Evolutionary conservation across 1,140 invertebrate species (phyloP).

Genomic region (Colletes latitarsis): DNA sequence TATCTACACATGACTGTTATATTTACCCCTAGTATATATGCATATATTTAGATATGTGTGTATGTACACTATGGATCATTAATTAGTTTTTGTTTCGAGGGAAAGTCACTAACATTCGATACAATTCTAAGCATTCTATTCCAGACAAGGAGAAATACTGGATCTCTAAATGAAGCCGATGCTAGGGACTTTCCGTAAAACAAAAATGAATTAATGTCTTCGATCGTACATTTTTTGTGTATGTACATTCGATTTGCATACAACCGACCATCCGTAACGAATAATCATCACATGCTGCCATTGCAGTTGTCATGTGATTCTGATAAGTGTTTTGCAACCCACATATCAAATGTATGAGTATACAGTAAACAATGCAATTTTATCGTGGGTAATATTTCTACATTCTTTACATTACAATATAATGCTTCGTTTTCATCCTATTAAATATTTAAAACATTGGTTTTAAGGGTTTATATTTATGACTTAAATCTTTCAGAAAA

Average conservation of each 20-base stretch:
- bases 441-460: neutral
- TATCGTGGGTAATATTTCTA: neutral
- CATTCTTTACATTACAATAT: neutral
- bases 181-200: too few species aligned
- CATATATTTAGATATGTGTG: too few species aligned
- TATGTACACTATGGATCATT: too few species aligned
- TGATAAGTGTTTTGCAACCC: conserved; percentile 29
- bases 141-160: too few species aligned
- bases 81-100: too few species aligned
- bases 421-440: neutral
- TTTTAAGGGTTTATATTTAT: neutral
- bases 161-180: too few species aligned
- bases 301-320: conserved; percentile 38
- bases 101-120: too few species aligned
- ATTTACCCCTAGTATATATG: neutral
- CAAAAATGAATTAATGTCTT: too few species aligned
- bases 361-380: neutral
- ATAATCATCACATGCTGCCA: too few species aligned
- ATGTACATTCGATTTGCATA: conserved; percentile 2
- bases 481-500: too few species aligned
- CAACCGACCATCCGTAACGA: neutral
- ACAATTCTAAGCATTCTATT: too few species aligned
- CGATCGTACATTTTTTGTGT: neutral
- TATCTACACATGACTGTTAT: conserved; percentile 9
- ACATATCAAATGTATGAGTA: neutral